phyloP scores from a whole-genome alignment of 2,888 invertebrate species.

The Bombylius major region DNA sequence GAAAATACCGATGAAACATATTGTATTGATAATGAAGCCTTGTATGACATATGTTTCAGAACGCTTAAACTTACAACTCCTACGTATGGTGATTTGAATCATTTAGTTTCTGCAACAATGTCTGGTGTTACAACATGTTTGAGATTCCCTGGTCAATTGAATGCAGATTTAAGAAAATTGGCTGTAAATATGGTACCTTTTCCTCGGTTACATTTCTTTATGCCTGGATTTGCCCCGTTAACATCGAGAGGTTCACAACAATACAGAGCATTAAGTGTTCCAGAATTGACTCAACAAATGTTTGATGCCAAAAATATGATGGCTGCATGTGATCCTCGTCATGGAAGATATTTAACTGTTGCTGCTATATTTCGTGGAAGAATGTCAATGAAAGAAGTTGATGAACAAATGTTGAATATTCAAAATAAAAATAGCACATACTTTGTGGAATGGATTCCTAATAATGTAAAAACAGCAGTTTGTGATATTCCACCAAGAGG shows the following conservation, averaged over 20 bases:
- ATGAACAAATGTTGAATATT: slow-evolving; percentile 89
- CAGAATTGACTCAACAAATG: slow-evolving; percentile 83
- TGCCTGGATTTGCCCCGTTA: slow-evolving; percentile 91
- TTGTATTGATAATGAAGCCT: slow-evolving; percentile 86
- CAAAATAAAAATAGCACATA: slow-evolving; percentile 89
- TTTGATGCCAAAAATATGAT: slow-evolving; percentile 96
- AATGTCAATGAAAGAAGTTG: slow-evolving; percentile 89
- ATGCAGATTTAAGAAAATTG: slow-evolving; percentile 82
- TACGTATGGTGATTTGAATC: slow-evolving; percentile 87
- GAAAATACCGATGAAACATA: slow-evolving; percentile 86
- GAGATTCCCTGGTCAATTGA: slow-evolving; percentile 85
- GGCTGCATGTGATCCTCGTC: slow-evolving; percentile 89
- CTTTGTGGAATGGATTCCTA: slow-evolving; percentile 89
- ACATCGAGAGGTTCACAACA: slow-evolving; percentile 83
- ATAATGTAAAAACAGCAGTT: slow-evolving; percentile 87
- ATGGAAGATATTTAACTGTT: slow-evolving; percentile 82
- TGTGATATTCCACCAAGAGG: slow-evolving; percentile 86
- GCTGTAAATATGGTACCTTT: slow-evolving; percentile 97
- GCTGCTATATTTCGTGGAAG: slow-evolving; percentile 84
- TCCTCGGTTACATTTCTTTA: slow-evolving; percentile 91
- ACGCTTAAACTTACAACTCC: slow-evolving; percentile 79
- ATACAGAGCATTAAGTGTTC: slow-evolving; percentile 81
- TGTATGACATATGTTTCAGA: slow-evolving; percentile 86
- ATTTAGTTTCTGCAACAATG: slow-evolving; percentile 78
- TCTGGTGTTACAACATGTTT: slow-evolving; percentile 79